phyloP scores from a whole-genome alignment of 2,113 vertebrate species.

The Aldabrachelys gigantea region DNA sequence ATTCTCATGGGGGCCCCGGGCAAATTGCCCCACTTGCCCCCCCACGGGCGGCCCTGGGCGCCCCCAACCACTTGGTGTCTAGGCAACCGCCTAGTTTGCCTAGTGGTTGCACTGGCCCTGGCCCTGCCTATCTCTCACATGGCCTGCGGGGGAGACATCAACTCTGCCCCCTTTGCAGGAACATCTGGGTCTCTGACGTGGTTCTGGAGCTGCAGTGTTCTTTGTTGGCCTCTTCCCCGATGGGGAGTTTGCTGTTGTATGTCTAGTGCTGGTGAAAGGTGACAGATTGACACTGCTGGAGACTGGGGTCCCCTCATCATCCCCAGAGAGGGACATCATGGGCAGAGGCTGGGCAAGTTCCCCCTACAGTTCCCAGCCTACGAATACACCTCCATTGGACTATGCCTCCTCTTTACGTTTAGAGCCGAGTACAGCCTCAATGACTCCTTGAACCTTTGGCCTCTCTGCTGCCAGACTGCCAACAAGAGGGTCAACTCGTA shows the following conservation, averaged over 20 bases:
- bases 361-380: background rate
- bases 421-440: background rate
- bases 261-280: background rate
- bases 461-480: background rate
- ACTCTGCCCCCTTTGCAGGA: background rate
- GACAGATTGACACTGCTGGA: background rate
- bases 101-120: too few species aligned
- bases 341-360: background rate
- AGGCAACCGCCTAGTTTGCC: too few species aligned
- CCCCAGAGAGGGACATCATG: background rate
- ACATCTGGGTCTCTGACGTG: background rate
- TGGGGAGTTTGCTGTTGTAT: background rate
- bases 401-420: background rate
- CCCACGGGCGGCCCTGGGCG: too few species aligned
- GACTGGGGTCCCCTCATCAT: background rate
- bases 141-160: background rate
- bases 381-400: background rate
- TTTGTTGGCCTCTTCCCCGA: background rate
- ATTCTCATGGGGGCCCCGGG: too few species aligned
- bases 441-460: background rate
- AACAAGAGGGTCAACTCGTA: background rate
- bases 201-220: background rate
- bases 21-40: too few species aligned
- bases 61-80: too few species aligned
- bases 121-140: background rate